These are phyloP conservation scores for Netelia fuscicornis DNA, from an alignment of 2,888 invertebrate species.

Conservation along the genomic window DNA sequence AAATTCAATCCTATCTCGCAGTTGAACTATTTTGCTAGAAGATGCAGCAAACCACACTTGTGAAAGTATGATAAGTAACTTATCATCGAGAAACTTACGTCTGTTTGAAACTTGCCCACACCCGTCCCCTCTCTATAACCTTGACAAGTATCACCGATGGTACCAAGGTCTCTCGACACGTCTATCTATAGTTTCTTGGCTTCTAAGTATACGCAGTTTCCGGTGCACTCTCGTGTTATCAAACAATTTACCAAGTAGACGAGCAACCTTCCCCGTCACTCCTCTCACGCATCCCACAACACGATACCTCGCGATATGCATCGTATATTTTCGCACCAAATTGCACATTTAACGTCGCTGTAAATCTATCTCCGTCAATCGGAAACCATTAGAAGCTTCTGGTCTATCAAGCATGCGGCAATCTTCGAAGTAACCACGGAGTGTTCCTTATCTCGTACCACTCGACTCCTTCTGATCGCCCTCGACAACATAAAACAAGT, in stretches of 20 bases:
- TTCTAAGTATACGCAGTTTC: conserved; percentile 34
- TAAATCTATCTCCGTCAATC: conserved; percentile 18
- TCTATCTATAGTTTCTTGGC: neutral
- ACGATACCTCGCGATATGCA: neutral
- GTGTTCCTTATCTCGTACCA: neutral
- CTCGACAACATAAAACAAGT: no score
- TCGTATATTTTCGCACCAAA: conserved; percentile 36
- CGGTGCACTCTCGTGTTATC: conserved; percentile 61
- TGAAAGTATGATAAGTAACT: no score
- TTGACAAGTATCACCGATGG: conserved; percentile 28
- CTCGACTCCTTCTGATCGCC: no score
- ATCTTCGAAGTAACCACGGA: neutral
- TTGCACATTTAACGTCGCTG: conserved; percentile 30
- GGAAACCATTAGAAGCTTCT: conserved; percentile 19
- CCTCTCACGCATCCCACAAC: conserved; percentile 14
- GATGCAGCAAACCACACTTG: no score
- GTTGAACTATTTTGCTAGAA: no score
- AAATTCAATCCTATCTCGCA: no score
- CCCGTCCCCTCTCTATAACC: neutral
- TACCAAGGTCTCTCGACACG: conserved; percentile 26
- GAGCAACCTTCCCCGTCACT: conserved; percentile 19
- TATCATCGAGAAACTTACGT: neutral
- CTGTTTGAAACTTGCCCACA: neutral
- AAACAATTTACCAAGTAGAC: conserved; percentile 64
- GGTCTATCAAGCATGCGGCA: neutral